A percentile compares a stretch with the other conserved stretches of the same genome.
Evolutionary conservation across 2,113 vertebrate genomes (phyloP).

Genomic region (Misgurnus anguillicaudatus): DNA sequence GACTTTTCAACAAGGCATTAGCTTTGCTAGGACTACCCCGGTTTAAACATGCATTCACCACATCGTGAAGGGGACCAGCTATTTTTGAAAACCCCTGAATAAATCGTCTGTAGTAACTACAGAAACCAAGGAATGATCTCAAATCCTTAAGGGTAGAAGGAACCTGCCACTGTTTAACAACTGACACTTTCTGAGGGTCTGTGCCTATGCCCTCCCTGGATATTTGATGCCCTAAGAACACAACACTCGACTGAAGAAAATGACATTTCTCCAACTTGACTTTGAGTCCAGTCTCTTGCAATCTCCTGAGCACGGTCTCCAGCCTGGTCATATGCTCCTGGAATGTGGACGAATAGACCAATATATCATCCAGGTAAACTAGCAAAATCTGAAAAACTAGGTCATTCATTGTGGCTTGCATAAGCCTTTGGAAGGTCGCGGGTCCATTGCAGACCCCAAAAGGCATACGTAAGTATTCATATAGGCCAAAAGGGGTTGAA

Average conservation of each 20-base stretch:
- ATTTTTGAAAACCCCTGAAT: neutral
- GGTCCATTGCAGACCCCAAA: no score
- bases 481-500: neutral
- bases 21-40: neutral
- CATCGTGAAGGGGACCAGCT: neutral
- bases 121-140: conserved; percentile 28
- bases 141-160: neutral
- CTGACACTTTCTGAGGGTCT: neutral
- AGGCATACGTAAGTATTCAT: neutral
- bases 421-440: neutral
- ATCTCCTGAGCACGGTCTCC: neutral
- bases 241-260: neutral
- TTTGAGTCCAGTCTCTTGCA: neutral
- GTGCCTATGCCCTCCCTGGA: neutral
- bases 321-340: neutral
- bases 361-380: neutral
- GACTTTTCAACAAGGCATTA: neutral
- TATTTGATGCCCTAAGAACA: neutral
- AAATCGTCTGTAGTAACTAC: neutral
- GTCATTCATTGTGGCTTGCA: neutral
- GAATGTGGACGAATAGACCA: neutral
- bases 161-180: neutral
- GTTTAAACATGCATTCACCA: neutral
- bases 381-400: neutral
- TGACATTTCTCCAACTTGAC: neutral